phyloP scores from a whole-genome alignment of 2,888 invertebrate species.

The Platycheirus rosarum region DNA sequence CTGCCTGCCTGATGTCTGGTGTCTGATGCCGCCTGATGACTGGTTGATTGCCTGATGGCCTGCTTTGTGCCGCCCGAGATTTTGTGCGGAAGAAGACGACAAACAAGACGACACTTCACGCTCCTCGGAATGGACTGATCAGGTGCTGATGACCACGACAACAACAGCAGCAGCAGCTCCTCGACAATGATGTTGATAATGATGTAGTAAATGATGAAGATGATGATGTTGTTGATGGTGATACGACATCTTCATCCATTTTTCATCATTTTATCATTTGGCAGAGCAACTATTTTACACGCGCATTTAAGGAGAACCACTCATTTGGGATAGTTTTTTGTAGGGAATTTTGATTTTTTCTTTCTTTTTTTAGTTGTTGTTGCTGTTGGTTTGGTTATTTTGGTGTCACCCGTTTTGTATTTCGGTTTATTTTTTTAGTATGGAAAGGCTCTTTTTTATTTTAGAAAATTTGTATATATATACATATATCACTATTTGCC shows the following conservation, averaged over 20 bases:
- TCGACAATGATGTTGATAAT: slow-evolving; percentile 71
- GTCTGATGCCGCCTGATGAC: not conserved
- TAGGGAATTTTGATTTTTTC: no score
- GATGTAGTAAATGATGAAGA: slow-evolving; percentile 66
- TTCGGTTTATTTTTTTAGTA: not conserved
- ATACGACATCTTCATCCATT: slow-evolving; percentile 74
- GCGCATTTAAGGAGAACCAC: slow-evolving; percentile 60
- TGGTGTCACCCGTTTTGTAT: slow-evolving; percentile 40
- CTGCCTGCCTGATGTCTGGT: slow-evolving; percentile 5
- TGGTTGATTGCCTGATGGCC: not conserved
- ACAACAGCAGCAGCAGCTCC: slow-evolving; percentile 67
- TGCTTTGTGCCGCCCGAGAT: slow-evolving; percentile 75
- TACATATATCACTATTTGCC: slow-evolving; percentile 22
- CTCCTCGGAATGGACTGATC: slow-evolving; percentile 76
- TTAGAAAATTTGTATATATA: slow-evolving; percentile 16
- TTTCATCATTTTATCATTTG: slow-evolving; percentile 72
- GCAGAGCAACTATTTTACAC: slow-evolving; percentile 18
- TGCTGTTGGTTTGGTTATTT: slow-evolving; percentile 21
- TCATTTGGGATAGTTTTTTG: slow-evolving; percentile 57
- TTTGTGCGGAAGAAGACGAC: slow-evolving; percentile 73
- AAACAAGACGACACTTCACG: slow-evolving; percentile 75
- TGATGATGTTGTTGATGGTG: slow-evolving; percentile 74
- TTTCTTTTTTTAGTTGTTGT: slow-evolving; percentile 21
- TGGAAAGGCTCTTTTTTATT: not conserved
- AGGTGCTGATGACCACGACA: slow-evolving; percentile 76